Conservation (phyloP, 2,113 vertebrate species). For the Beaufortia kweichowensis region DNA sequence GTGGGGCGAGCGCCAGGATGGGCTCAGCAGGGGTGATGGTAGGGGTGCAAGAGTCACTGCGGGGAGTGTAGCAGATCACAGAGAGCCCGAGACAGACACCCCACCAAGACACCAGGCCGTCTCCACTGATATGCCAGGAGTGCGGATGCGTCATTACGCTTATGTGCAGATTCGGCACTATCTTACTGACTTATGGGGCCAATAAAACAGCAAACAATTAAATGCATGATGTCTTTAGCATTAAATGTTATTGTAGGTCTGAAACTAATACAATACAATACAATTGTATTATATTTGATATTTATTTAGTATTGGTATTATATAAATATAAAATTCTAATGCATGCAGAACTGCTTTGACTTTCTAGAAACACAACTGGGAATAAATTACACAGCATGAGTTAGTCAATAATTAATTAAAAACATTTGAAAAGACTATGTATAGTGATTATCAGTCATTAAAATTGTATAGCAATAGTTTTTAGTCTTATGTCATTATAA, state of each 20-base stretch:
- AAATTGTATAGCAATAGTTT: too few species aligned
- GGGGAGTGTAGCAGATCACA: constrained; percentile 29
- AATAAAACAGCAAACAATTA: not conserved
- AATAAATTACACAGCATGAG: too few species aligned
- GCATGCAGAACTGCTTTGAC: too few species aligned
- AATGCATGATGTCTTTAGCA: not conserved
- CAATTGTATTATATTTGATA: too few species aligned
- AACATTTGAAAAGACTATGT: too few species aligned
- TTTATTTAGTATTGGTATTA: too few species aligned
- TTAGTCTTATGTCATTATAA: too few species aligned
- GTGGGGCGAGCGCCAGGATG: constrained; percentile 7
- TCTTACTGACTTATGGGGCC: not conserved
- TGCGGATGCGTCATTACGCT: not conserved
- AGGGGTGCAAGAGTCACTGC: constrained; percentile 26
- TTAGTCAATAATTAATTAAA: too few species aligned
- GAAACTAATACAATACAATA: too few species aligned
- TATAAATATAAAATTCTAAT: too few species aligned
- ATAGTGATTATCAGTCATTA: too few species aligned
- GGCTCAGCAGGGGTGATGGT: constrained; percentile 32
- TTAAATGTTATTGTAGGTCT: not conserved
- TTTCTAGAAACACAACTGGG: too few species aligned
- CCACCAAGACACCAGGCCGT: constrained; percentile 26
- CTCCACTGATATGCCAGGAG: constrained; percentile 26
- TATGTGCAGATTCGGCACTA: not conserved
- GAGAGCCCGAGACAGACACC: constrained; percentile 33